A percentile compares a stretch with the other conserved stretches of the same genome.
phyloP scores from a whole-genome alignment of 2,888 invertebrate genomes.

The Acrobasis repandana region DNA sequence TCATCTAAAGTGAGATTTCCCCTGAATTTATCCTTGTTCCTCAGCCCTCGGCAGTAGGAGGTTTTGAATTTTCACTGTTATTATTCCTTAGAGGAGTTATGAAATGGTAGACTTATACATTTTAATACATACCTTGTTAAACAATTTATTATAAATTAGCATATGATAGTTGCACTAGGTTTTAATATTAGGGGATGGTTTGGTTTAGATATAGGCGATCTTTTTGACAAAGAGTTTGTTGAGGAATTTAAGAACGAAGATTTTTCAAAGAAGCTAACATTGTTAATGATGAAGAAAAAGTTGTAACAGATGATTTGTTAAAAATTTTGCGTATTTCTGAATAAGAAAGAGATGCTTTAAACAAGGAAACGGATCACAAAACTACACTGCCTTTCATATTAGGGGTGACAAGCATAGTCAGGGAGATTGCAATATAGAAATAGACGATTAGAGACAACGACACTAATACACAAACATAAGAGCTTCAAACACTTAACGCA shows the following conservation, averaged over 20 bases:
- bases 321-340: conserved; percentile 6
- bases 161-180: conserved; percentile 66
- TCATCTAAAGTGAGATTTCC: conserved; percentile 39
- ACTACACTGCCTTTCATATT: neutral
- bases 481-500: conserved; percentile 67
- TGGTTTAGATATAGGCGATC: conserved; percentile 13
- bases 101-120: conserved; percentile 52
- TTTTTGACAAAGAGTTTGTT: conserved; percentile 5
- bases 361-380: neutral
- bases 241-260: neutral
- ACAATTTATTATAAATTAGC: conserved; percentile 62
- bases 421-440: conserved; percentile 32
- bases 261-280: neutral
- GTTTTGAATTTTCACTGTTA: conserved; percentile 54
- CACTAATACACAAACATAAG: conserved; percentile 72
- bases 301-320: neutral
- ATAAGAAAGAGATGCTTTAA: conserved; percentile 1
- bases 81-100: conserved; percentile 58
- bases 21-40: conserved; percentile 44
- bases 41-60: conserved; percentile 40
- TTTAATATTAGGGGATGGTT: conserved; percentile 41
- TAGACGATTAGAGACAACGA: conserved; percentile 78
- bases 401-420: neutral
- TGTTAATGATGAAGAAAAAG: neutral
- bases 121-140: conserved; percentile 60